Evolutionary conservation across 2,113 vertebrate genomes (phyloP).

Genomic region (Physeter macrocephalus): DNA sequence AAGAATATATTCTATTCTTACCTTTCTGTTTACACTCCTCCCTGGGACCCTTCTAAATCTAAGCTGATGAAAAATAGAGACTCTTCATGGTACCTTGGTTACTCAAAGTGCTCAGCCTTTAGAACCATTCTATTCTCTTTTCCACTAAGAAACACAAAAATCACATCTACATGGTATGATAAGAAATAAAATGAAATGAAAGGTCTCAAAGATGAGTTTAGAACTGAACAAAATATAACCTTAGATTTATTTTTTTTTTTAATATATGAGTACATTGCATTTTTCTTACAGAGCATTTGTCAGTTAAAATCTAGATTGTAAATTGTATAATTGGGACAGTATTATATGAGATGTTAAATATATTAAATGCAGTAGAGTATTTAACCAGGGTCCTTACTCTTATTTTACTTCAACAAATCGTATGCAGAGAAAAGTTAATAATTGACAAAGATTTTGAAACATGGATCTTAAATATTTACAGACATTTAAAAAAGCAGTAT

Average conservation of each 20-base stretch:
- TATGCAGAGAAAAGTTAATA: not conserved
- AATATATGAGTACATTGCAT: not conserved
- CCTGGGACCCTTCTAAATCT: not conserved
- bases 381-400: not conserved
- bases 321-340: not conserved
- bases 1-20: not conserved
- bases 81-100: not conserved
- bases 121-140: not conserved
- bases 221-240: not conserved
- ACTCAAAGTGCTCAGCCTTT: not conserved
- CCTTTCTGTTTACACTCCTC: not conserved
- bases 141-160: not conserved
- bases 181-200: conserved; percentile 15
- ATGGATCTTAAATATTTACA: not conserved
- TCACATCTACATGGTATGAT: not conserved
- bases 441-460: not conserved
- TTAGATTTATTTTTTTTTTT: not conserved
- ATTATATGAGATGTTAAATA: not conserved
- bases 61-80: not conserved
- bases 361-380: not conserved
- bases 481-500: not conserved
- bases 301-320: not conserved
- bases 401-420: not conserved
- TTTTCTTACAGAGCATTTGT: not conserved
- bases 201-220: not conserved